phyloP scores from a whole-genome alignment of 2,113 vertebrate species.

The Rynchops niger region DNA sequence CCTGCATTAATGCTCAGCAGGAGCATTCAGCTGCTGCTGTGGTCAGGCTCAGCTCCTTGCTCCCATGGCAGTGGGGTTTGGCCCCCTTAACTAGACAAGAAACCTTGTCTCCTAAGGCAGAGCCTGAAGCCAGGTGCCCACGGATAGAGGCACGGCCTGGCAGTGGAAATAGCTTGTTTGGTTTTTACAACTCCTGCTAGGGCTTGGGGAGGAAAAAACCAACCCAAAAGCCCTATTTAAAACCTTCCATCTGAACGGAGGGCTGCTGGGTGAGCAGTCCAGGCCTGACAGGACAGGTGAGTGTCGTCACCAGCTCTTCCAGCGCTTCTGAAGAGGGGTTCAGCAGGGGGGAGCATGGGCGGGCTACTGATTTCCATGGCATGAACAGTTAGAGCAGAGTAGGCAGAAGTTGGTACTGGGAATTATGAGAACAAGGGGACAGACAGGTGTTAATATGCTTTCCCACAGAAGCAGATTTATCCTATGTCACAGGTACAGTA shows the following conservation, averaged over 20 bases:
- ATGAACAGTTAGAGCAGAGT: background rate
- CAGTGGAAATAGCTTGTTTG: background rate
- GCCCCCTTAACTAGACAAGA: background rate
- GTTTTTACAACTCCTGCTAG: background rate
- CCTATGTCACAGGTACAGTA: background rate
- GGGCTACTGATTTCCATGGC: background rate
- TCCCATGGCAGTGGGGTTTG: background rate
- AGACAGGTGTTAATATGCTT: background rate
- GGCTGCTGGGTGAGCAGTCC: background rate
- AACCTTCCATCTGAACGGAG: background rate
- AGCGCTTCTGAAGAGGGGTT: background rate
- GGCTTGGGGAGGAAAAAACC: background rate
- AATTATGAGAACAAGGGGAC: rapidly evolving
- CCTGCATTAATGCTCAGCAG: background rate
- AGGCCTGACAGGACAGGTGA: background rate
- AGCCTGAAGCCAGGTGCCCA: background rate
- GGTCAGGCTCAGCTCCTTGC: background rate
- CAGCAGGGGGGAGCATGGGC: background rate
- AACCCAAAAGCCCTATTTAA: background rate
- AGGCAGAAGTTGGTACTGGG: background rate
- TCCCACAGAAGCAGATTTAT: background rate
- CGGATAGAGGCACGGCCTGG: background rate
- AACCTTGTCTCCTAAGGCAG: background rate
- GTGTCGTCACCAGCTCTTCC: background rate
- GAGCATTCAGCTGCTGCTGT: background rate